Conservation (phyloP, 2,797 vertebrate genomes). For the Eptatretus atami region DNA sequence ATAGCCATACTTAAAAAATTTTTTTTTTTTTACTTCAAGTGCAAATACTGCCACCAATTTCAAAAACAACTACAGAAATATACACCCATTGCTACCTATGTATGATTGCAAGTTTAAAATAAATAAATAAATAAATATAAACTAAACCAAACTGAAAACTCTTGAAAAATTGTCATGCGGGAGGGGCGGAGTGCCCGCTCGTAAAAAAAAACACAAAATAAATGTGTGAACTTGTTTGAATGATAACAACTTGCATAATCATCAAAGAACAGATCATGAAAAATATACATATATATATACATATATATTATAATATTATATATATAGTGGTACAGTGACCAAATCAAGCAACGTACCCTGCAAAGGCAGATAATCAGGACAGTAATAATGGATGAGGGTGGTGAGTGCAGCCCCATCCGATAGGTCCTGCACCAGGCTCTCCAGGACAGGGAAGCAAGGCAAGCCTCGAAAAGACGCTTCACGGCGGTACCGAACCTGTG, state of each 20-base stretch:
- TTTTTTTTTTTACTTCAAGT: neutral
- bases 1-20: neutral
- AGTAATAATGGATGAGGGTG: conserved; percentile 1
- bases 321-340: no score
- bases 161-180: no score
- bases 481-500: conserved; percentile 4
- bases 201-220: neutral
- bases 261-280: conserved; percentile 3
- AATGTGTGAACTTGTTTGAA: conserved; percentile 14
- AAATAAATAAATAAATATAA: conserved; percentile 5
- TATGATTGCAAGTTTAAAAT: no score
- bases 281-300: no score
- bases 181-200: no score
- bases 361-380: neutral
- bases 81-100: no score
- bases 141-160: neutral
- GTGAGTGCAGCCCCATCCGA: neutral
- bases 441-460: conserved; percentile 2
- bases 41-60: neutral
- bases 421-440: neutral
- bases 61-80: no score
- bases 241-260: conserved; percentile 34
- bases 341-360: neutral
- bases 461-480: neutral
- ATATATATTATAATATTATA: no score